phyloP scores from a whole-genome alignment of 2,888 invertebrate species.

The Campoletis raptor region DNA sequence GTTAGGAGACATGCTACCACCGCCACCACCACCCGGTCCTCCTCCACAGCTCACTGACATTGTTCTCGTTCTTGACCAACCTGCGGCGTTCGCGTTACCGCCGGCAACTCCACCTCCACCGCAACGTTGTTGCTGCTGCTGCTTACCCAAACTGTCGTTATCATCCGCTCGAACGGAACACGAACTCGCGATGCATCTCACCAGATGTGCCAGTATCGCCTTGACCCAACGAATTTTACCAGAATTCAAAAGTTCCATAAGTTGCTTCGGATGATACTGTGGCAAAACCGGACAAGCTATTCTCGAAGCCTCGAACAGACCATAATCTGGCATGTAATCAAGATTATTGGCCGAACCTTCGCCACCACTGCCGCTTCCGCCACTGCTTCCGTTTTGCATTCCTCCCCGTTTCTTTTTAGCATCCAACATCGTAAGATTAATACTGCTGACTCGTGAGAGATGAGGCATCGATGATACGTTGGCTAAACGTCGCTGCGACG shows the following conservation, averaged over 20 bases:
- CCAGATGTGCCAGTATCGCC: constrained; percentile 98
- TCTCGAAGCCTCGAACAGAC: constrained; percentile 98
- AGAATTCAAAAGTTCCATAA: constrained; percentile 99
- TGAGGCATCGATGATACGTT: constrained; percentile 93
- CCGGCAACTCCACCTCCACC: constrained; percentile 60
- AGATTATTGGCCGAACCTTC: constrained; percentile 82
- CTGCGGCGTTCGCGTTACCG: constrained; percentile 67
- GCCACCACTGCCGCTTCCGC: constrained; percentile 66
- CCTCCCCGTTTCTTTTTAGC: constrained; percentile 88
- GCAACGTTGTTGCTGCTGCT: constrained; percentile 82
- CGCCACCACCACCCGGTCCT: constrained; percentile 86
- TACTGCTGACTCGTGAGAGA: constrained; percentile 93
- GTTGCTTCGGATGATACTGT: constrained; percentile 99
- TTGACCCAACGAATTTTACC: constrained; percentile 99
- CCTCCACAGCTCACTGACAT: constrained; percentile 95
- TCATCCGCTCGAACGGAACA: constrained; percentile 85
- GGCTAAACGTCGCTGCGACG: constrained; percentile 89
- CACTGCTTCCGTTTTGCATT: constrained; percentile 83
- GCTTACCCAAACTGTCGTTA: constrained; percentile 81
- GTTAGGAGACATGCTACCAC: constrained; percentile 89
- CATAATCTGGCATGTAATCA: constrained; percentile 97
- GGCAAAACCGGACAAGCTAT: constrained; percentile 99
- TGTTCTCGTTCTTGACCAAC: constrained; percentile 95
- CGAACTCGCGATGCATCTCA: constrained; percentile 89
- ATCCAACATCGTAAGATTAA: constrained; percentile 92